phyloP scores from a whole-genome alignment of 2,113 vertebrate species.

The Lota lota region DNA sequence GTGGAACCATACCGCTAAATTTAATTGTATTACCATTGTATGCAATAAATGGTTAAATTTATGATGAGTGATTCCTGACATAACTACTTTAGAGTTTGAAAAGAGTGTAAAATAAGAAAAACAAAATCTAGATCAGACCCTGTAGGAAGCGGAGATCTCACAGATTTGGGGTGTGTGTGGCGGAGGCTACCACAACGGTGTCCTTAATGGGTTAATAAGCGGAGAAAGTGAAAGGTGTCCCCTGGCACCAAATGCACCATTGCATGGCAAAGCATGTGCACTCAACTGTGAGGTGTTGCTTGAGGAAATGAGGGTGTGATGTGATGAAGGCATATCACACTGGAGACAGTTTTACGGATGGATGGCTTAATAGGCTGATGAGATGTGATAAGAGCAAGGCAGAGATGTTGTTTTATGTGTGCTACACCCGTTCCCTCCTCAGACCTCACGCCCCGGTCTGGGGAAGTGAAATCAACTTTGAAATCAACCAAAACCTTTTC shows the following conservation, averaged over 20 bases:
- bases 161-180: constrained; percentile 33
- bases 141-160: constrained; percentile 24
- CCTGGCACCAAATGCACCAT: constrained; percentile 45
- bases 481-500: constrained; percentile 78
- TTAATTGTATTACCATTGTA: too few species aligned
- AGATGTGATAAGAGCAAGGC: constrained; percentile 55
- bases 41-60: too few species aligned
- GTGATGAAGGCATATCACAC: constrained; percentile 52
- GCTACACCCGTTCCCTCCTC: not conserved
- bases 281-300: constrained; percentile 57
- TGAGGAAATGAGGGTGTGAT: constrained; percentile 52
- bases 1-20: too few species aligned
- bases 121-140: constrained; percentile 5
- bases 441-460: constrained; percentile 81
- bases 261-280: constrained; percentile 40
- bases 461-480: constrained; percentile 82
- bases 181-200: constrained; percentile 6
- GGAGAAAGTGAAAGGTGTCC: constrained; percentile 46
- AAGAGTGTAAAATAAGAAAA: constrained; percentile 11
- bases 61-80: too few species aligned
- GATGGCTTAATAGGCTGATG: constrained; percentile 52
- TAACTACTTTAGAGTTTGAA: too few species aligned
- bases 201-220: constrained; percentile 46
- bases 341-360: constrained; percentile 53
- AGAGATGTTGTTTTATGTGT: constrained; percentile 5